phyloP scores from a whole-genome alignment of 2,888 invertebrate genomes.

The Clanis bilineata region DNA sequence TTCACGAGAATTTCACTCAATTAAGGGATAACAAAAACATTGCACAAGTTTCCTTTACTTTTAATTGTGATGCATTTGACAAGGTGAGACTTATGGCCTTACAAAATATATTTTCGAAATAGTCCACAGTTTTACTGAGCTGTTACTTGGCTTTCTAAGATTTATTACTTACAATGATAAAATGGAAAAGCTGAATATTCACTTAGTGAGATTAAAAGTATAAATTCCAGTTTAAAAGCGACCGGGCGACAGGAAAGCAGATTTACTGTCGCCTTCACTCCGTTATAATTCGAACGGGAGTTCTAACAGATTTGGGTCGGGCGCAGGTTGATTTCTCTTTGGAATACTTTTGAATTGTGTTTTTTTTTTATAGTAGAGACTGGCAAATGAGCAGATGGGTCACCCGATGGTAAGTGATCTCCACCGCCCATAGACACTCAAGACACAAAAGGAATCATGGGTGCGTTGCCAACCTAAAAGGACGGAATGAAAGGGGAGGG shows the following conservation, averaged over 20 bases:
- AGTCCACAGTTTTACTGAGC: neutral
- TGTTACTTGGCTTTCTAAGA: slow-evolving; percentile 8
- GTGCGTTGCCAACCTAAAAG: too few species aligned
- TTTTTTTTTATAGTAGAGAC: too few species aligned
- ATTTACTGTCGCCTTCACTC: neutral
- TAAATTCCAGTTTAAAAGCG: slow-evolving; percentile 4
- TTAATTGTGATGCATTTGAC: neutral
- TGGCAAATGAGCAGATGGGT: too few species aligned
- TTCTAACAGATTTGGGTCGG: neutral
- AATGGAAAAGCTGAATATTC: slow-evolving; percentile 10
- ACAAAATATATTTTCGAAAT: neutral
- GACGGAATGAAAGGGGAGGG: too few species aligned
- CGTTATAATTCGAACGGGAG: neutral
- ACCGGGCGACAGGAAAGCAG: neutral
- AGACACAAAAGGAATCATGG: too few species aligned
- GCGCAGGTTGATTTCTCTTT: neutral
- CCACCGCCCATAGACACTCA: too few species aligned
- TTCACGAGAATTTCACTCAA: neutral
- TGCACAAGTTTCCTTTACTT: neutral
- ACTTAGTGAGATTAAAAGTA: slow-evolving; percentile 12
- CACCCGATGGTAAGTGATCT: too few species aligned
- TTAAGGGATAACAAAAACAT: neutral
- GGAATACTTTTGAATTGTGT: neutral
- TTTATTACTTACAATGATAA: slow-evolving; percentile 8
- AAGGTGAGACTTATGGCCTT: neutral